These are phyloP conservation scores for Mythimna lalbum DNA, from an alignment of 2,888 invertebrate genomes.

Conservation along the genomic window DNA sequence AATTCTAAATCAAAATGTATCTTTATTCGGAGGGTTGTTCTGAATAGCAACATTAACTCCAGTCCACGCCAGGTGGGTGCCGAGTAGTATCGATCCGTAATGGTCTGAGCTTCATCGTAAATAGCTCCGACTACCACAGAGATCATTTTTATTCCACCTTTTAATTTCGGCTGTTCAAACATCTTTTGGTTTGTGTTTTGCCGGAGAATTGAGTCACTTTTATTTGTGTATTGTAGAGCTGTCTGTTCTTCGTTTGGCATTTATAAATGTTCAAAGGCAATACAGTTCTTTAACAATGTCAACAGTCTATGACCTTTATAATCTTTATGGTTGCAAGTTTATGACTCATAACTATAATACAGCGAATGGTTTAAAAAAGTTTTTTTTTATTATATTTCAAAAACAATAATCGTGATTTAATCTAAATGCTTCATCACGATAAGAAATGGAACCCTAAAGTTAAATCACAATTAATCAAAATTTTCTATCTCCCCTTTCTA, in stretches of 20 bases:
- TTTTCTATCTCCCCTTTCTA: slow-evolving; percentile 51
- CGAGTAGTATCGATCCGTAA: slow-evolving; percentile 59
- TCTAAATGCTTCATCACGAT: slow-evolving; percentile 58
- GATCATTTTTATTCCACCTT: slow-evolving; percentile 46
- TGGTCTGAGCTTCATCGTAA: slow-evolving; percentile 54
- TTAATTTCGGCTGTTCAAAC: slow-evolving; percentile 34
- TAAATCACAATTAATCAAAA: slow-evolving; percentile 56
- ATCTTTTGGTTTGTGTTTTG: slow-evolving; percentile 22
- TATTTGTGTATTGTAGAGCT: not conserved
- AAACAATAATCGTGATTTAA: slow-evolving; percentile 48
- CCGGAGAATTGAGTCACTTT: not conserved
- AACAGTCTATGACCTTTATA: not conserved
- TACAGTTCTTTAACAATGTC: not conserved
- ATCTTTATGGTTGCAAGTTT: not conserved
- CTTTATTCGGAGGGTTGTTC: slow-evolving; percentile 53
- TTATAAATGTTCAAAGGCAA: not conserved
- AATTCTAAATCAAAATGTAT: slow-evolving; percentile 50
- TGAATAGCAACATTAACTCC: slow-evolving; percentile 62
- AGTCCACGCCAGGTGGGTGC: slow-evolving; percentile 63
- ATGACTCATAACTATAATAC: not conserved
- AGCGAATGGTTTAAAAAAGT: not conserved
- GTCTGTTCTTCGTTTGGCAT: not conserved
- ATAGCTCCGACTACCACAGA: slow-evolving; percentile 49
- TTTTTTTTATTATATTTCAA: slow-evolving; percentile 2
- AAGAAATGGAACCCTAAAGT: slow-evolving; percentile 39